Base-by-base conservation (phyloP, 1,140 invertebrate genomes). In the Leptinotarsa lineolata region DNA sequence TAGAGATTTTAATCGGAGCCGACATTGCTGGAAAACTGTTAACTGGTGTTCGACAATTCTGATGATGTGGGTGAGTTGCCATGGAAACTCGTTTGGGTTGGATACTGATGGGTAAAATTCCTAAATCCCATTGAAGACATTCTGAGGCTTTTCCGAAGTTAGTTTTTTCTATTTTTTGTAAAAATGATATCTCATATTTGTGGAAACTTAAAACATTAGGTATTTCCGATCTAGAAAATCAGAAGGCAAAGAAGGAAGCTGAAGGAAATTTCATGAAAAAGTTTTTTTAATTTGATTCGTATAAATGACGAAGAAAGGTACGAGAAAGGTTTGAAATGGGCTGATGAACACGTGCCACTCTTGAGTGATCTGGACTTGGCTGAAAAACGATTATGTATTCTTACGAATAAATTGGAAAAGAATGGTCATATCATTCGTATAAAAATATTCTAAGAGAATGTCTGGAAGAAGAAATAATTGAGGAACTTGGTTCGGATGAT, bases 1-100 rank as follows among this genome's bases (percentile, higher is more conserved):
- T 39, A 39, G 30, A 2, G 3, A 16, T 81, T 12, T 63, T 83
- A 15, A 81, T 83, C 39, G 82, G 80, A 0, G 74, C 81, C n/a
- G 79, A 84, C 68, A 39, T 83, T 20, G 75, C 76, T 6, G 81
- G 79, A 16, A 81, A 78, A 70, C 67, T 83, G 8, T 63, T 81
- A 0, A 84, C 84, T 0, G 77, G 71, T 4, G n/a, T 39, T 45
- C 48, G 68, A 13, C 39, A 79, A 16, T 3, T 58, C 8, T 67
- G 80, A 21, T 44, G 22, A 59, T 64, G 65, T 72, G 77, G 80
- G 4, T 61, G 75, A 8, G 72, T 67, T 0, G 81, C 80, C 1
- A 73, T 82, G 0, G 80, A 84, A 30, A 66, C 3, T 54, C 5
- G 3, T n/a, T 16, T 54, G 3, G 48, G 15, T 4, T 54, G 48